Evolutionary conservation across 2,888 invertebrate species (phyloP), one percentile per base, ranked within the genome.

Genomic region (Yponomeuta sedellus): DNA sequence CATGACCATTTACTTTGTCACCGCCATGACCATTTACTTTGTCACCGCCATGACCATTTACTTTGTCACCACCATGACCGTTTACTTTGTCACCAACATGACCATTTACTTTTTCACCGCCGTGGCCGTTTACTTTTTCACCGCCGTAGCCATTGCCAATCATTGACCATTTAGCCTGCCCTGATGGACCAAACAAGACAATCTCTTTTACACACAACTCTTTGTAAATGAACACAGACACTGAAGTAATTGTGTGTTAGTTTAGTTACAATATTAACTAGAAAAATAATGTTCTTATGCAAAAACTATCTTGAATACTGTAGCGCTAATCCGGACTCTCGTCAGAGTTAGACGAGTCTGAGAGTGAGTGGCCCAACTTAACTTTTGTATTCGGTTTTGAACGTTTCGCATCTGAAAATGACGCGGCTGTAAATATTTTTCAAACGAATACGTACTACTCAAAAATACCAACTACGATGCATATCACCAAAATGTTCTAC

Each of bases 241-340:
- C 81, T 87, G 88, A 86, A 86, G 86, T 75, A 86, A 86, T 82
- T 81, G 82, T 82, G 82, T 84, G 83, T 84, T 82, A 81, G 77
- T 80, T 75, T 74, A 73, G 62, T 66, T 19, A 52, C 44, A 44
- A 5, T 52, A 52, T 52, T 40, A 28, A 52, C 63, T 57, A 64
- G 34, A 16, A 22, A 28, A 64, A 56, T 28, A 8, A 25, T 20
- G 22, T 56, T 22, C 20, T 25, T 44, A 44, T 44, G 10, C 44
- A 12, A 44, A 44, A 52, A 52, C 44, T 52, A 52, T 52, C 16
- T 52, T 52, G 44, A 34, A 52, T 52, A 52, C 44, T 34, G 44
- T 16, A 16, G 12, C 44, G 44, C 44, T 52, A 52, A 16, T 52
- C 44, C 16, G 44, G 44, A 52, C 44, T 52, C 44, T 52, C 82